Evolutionary conservation across 2,888 invertebrate genomes (phyloP).

Genomic region (Apodemia duryi): DNA sequence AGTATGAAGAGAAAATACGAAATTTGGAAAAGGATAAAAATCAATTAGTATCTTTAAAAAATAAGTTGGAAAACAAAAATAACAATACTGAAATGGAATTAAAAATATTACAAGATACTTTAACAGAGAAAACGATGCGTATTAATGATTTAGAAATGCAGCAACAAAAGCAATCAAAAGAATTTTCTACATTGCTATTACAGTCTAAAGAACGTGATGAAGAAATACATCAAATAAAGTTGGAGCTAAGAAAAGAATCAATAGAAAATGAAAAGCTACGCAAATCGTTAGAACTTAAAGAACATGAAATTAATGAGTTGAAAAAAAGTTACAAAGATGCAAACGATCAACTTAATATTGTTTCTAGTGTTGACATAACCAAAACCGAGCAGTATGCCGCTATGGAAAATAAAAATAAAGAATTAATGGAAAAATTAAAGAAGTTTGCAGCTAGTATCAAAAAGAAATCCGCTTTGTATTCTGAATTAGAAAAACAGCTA

Average conservation of each 20-base stretch:
- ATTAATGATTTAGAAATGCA: constrained; percentile 67
- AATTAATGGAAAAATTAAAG: constrained; percentile 87
- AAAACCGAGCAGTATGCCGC: constrained; percentile 50
- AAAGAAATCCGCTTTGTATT: constrained; percentile 82
- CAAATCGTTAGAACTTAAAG: constrained; percentile 74
- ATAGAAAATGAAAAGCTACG: constrained; percentile 83
- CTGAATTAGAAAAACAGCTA: constrained; percentile 81
- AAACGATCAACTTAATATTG: constrained; percentile 56
- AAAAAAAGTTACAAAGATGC: constrained; percentile 66
- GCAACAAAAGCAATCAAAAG: constrained; percentile 45
- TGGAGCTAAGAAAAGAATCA: constrained; percentile 78
- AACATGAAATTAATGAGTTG: constrained; percentile 64
- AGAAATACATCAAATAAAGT: constrained; percentile 75
- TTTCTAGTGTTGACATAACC: constrained; percentile 61
- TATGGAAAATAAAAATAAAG: constrained; percentile 82
- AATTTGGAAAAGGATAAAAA: constrained; percentile 66
- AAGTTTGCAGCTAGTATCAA: constrained; percentile 88
- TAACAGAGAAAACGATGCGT: constrained; percentile 62
- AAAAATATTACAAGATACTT: constrained; percentile 59
- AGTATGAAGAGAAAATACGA: constrained; percentile 59
- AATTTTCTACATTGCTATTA: constrained; percentile 59
- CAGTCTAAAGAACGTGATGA: constrained; percentile 77
- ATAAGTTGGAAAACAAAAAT: constrained; percentile 51
- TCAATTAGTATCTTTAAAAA: constrained; percentile 55
- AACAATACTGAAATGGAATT: constrained; percentile 52